Percentiles rank a stretch among this genome's conserved stretches.
Evolutionary conservation across 1,140 invertebrate species (phyloP).

Genomic region (Mylabris phalerata): DNA sequence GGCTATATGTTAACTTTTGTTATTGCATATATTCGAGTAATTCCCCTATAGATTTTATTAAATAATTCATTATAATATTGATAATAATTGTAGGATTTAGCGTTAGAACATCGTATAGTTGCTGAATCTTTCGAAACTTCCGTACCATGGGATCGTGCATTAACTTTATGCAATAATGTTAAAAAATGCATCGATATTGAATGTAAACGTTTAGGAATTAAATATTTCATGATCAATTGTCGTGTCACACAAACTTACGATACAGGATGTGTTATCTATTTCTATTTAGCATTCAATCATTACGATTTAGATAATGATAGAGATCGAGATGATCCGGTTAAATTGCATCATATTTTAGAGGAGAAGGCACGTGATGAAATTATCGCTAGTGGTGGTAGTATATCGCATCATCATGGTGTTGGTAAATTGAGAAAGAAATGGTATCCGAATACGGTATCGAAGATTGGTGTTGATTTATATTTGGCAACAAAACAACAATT

Average conservation of each 20-base stretch:
- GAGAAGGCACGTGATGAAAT: slow-evolving; percentile 86
- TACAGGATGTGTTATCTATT: slow-evolving; percentile 94
- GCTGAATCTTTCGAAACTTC: slow-evolving; percentile 98
- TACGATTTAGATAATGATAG: slow-evolving; percentile 40
- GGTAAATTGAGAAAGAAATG: slow-evolving; percentile 87
- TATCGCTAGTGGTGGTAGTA: slow-evolving; percentile 79
- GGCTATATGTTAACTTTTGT: slow-evolving; percentile 96
- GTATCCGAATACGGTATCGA: slow-evolving; percentile 70
- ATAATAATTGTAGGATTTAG: slow-evolving; percentile 71
- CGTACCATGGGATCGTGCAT: slow-evolving; percentile 88
- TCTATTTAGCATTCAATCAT: slow-evolving; percentile 94
- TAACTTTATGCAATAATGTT: slow-evolving; percentile 81
- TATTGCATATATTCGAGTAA: slow-evolving; percentile 93
- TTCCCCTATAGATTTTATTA: slow-evolving; percentile 23
- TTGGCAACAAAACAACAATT: slow-evolving; percentile 76
- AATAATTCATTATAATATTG: not conserved
- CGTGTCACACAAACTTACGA: slow-evolving; percentile 96
- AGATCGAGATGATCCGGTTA: slow-evolving; percentile 58
- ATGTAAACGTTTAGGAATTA: slow-evolving; percentile 58
- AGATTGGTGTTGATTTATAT: slow-evolving; percentile 66
- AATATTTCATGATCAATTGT: slow-evolving; percentile 64
- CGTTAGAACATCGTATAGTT: slow-evolving; percentile 79
- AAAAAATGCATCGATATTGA: slow-evolving; percentile 74
- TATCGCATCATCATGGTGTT: slow-evolving; percentile 95
- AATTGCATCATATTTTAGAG: slow-evolving; percentile 79